Evolutionary conservation across 2,888 invertebrate genomes (phyloP).

Genomic region (Andrena minutula): DNA sequence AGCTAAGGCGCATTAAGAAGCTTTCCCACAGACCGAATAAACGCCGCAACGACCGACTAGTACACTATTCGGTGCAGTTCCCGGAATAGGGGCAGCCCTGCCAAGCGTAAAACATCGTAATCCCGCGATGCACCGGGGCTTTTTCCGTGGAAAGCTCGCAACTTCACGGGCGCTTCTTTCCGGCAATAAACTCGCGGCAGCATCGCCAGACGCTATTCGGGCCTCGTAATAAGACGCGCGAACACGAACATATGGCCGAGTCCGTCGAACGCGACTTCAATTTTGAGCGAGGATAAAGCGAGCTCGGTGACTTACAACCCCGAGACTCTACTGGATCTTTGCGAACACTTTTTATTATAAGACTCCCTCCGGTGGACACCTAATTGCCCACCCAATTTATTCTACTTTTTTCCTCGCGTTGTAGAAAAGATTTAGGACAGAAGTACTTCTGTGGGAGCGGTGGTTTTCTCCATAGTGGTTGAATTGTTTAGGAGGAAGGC

Average conservation of each 20-base stretch:
- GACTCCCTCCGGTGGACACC: background rate
- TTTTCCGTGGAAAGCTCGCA: constrained; percentile 19
- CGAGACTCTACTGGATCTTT: too few relatives aligned
- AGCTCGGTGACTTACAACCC: background rate
- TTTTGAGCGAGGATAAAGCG: constrained; percentile 15
- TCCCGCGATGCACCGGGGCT: constrained; percentile 39
- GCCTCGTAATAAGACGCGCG: constrained; percentile 48
- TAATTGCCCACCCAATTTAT: too few relatives aligned
- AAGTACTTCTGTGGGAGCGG: too few relatives aligned
- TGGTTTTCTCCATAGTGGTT: too few relatives aligned
- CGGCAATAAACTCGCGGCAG: constrained; percentile 37
- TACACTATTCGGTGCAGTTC: constrained; percentile 13
- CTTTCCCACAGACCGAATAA: constrained; percentile 70
- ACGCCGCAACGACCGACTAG: constrained; percentile 46
- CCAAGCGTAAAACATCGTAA: constrained; percentile 63
- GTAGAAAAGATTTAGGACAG: too few relatives aligned
- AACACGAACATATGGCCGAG: constrained; percentile 31
- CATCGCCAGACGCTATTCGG: constrained; percentile 20
- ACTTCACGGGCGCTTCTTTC: constrained; percentile 40
- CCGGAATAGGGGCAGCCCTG: constrained; percentile 10
- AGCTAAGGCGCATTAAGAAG: constrained; percentile 68
- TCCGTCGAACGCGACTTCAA: constrained; percentile 13
- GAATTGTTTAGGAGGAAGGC: too few relatives aligned
- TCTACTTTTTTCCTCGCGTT: too few relatives aligned
- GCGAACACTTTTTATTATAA: background rate